Conservation (phyloP, 2,797 vertebrate species). For the Sciurus carolinensis region DNA sequence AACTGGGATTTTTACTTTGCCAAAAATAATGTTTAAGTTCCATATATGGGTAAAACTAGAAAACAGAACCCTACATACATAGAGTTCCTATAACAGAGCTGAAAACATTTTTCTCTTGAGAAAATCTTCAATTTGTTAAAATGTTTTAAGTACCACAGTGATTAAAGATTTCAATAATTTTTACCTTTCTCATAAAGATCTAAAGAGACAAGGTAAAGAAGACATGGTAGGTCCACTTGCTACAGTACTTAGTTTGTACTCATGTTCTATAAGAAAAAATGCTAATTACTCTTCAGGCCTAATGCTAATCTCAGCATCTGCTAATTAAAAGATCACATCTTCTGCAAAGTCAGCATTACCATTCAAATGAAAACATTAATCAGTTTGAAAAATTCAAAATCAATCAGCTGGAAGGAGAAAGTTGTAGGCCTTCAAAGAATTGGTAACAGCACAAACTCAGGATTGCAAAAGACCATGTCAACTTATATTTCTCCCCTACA, state of each 20-base stretch:
- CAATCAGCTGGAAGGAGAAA: conserved; percentile 86
- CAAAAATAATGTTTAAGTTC: background rate
- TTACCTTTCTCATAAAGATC: conserved; percentile 42
- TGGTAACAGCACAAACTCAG: conserved; percentile 75
- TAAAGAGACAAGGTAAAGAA: conserved; percentile 77
- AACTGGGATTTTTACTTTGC: background rate
- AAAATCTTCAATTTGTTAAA: background rate
- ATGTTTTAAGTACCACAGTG: conserved; percentile 49
- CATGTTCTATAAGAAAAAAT: conserved; percentile 85
- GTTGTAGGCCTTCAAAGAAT: conserved; percentile 76
- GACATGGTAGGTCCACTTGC: conserved; percentile 77
- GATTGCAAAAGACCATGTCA: conserved; percentile 70
- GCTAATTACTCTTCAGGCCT: conserved; percentile 88
- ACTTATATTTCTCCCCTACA: background rate
- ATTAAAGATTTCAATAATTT: conserved; percentile 68
- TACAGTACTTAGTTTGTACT: conserved; percentile 74
- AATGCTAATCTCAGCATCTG: conserved; percentile 91
- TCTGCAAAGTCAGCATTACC: conserved; percentile 89
- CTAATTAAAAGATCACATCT: conserved; percentile 92
- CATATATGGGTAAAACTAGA: background rate
- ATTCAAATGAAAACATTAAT: conserved; percentile 91
- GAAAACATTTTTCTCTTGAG: conserved; percentile 2
- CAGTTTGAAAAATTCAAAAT: conserved; percentile 88
- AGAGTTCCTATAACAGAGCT: background rate
- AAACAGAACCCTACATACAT: background rate